Evolutionary conservation across 2,797 vertebrate species (phyloP).

Genomic region (Darevskia nairensis): DNA sequence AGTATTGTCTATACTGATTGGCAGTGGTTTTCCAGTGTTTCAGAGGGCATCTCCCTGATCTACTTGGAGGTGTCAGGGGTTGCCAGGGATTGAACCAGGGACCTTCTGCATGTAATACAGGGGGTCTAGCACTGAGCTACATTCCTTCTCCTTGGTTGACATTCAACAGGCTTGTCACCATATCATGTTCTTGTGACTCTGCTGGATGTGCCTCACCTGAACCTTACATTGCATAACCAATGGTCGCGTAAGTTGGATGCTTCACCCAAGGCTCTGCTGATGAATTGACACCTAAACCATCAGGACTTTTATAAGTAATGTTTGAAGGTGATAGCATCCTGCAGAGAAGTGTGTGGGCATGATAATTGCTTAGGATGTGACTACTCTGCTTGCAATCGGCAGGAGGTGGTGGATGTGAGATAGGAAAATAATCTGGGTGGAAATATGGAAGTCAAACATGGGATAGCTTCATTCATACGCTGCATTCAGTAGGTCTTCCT

Average conservation of each 20-base stretch:
- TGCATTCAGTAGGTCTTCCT: not conserved
- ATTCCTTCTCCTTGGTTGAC: not conserved
- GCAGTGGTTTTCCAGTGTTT: too few species aligned
- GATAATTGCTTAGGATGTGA: slow-evolving; percentile 7
- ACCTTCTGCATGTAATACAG: too few species aligned
- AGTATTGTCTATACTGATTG: too few species aligned
- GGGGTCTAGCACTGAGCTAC: too few species aligned
- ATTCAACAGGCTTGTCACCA: not conserved
- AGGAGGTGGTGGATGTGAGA: not conserved
- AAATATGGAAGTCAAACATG: not conserved
- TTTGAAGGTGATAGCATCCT: not conserved
- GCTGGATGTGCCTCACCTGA: not conserved
- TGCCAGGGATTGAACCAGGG: rapidly evolving
- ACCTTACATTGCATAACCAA: not conserved
- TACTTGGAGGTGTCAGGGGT: too few species aligned
- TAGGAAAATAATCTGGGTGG: not conserved
- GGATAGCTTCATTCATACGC: not conserved
- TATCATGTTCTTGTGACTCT: not conserved
- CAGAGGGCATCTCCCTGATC: too few species aligned
- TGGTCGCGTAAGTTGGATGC: not conserved
- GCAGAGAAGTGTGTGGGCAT: not conserved
- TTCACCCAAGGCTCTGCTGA: not conserved
- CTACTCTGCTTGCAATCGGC: not conserved
- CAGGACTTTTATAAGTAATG: not conserved
- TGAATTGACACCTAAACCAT: not conserved